Conservation (phyloP, 1,140 invertebrate genomes). For the Scaptomyza montana region DNA sequence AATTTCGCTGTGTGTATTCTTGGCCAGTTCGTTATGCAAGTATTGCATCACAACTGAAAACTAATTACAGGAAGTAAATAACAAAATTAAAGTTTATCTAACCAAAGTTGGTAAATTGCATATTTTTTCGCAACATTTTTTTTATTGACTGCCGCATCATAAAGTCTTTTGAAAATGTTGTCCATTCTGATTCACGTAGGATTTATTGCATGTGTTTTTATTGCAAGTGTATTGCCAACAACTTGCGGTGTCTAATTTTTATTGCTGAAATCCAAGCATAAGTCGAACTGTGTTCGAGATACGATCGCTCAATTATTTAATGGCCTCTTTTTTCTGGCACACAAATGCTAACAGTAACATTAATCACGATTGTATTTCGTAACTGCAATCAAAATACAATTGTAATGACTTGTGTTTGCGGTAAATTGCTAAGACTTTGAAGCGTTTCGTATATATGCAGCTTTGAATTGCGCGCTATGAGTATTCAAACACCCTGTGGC, state of each 20-base stretch:
- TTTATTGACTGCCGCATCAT: conserved; percentile 25
- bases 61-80: conserved; percentile 70
- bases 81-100: conserved; percentile 26
- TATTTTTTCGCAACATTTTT: conserved; percentile 40
- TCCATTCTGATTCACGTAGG: not conserved
- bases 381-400: conserved; percentile 34
- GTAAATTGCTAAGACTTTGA: too few species aligned
- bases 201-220: not conserved
- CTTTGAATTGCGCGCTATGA: conserved; percentile 5
- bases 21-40: conserved; percentile 77
- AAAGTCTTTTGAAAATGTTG: conserved; percentile 32
- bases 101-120: conserved; percentile 28
- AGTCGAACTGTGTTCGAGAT: conserved; percentile 8
- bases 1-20: conserved; percentile 61
- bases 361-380: conserved; percentile 41
- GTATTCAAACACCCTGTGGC: conserved; percentile 1
- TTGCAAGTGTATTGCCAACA: conserved; percentile 48
- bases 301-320: conserved; percentile 38
- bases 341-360: conserved; percentile 52
- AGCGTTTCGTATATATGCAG: not conserved
- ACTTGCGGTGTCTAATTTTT: not conserved
- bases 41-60: conserved; percentile 65
- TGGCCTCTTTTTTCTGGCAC: conserved; percentile 49
- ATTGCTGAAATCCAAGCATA: conserved; percentile 33
- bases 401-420: not conserved